Percentiles rank a stretch among this genome's conserved stretches.
These are phyloP conservation scores for Zaprionus ghesquierei DNA, from an alignment of 1,140 invertebrate species.

Conservation along the genomic window DNA sequence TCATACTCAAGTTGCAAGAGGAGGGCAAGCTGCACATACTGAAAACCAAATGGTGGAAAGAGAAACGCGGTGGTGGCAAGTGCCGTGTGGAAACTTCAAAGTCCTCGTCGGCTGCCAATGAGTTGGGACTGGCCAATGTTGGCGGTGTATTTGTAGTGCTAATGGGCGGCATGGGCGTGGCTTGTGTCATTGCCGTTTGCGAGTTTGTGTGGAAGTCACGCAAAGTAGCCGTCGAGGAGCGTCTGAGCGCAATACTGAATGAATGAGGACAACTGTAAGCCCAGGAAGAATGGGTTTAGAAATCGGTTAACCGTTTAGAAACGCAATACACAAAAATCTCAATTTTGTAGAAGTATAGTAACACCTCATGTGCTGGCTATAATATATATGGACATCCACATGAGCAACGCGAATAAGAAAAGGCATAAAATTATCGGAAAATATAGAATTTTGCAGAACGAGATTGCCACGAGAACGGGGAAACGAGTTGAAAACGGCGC, in stretches of 20 bases:
- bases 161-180: conserved; percentile 94
- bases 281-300: conserved; percentile 76
- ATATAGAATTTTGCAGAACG: conserved; percentile 17
- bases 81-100: conserved; percentile 93
- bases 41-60: conserved; percentile 98
- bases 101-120: conserved; percentile 91
- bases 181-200: conserved; percentile 93
- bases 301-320: conserved; percentile 20
- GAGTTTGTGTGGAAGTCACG: conserved; percentile 97
- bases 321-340: conserved; percentile 25
- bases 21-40: conserved; percentile 94
- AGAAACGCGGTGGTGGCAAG: conserved; percentile 91
- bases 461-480: background rate
- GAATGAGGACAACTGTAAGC: conserved; percentile 81
- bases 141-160: conserved; percentile 98
- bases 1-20: conserved; percentile 96
- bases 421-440: background rate
- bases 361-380: background rate
- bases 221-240: conserved; percentile 94
- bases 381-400: background rate
- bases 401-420: background rate
- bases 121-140: conserved; percentile 94
- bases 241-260: conserved; percentile 86
- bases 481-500: background rate
- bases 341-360: conserved; percentile 22